Base-by-base conservation (phyloP, 2,113 vertebrate genomes). In the Callipepla californica region DNA sequence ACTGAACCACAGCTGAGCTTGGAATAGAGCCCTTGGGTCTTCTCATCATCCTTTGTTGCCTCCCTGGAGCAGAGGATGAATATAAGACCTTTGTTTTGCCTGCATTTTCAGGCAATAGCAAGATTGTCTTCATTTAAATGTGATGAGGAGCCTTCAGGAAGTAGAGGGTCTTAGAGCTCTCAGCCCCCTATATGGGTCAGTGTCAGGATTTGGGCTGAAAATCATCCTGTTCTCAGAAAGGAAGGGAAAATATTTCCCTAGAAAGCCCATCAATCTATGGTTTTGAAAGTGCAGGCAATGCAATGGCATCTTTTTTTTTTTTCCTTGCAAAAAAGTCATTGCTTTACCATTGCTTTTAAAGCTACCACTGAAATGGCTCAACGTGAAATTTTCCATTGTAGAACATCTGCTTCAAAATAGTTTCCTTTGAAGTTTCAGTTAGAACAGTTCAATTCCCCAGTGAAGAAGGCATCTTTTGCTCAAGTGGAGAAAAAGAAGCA, bases 391-490 rank as follows among this genome's bases (percentile, higher is more conserved):
- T 94, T 93, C 76, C 85, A 59, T 94, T 28, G 77, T 18, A 73
- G 7, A 55, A 7, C 72, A 65, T 65, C 55, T 66, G 21, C 36
- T 90, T 83, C 82, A 77, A 68, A 80, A 82, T 59, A 3, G 62
- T 70, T 91, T 93, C 91, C 59, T 91, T 88, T 93, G 68, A 93
- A 88, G 28, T 87, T 91, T 77, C 68, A 83, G 68, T 65, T 95
- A 85, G 34, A 91, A 87, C 17, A 80, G 50, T 82, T 82, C 42
- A 38, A 50, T 26, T 89, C 78, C 57, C 62, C 87, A 73, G 22
- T 69, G 48, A 69, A 90, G 61, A 73, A 44, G 7, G 7, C 53
- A 69, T 87, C 12, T 81, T 92, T 87, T 73, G 18, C 51, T 53
- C 58, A 79, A 77, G 45, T 38, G 62, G 50, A 8, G 21, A 21